Evolutionary conservation across 2,113 vertebrate species (phyloP), one percentile per base, ranked within the genome.

Genomic region (Prionailurus viverrinus): DNA sequence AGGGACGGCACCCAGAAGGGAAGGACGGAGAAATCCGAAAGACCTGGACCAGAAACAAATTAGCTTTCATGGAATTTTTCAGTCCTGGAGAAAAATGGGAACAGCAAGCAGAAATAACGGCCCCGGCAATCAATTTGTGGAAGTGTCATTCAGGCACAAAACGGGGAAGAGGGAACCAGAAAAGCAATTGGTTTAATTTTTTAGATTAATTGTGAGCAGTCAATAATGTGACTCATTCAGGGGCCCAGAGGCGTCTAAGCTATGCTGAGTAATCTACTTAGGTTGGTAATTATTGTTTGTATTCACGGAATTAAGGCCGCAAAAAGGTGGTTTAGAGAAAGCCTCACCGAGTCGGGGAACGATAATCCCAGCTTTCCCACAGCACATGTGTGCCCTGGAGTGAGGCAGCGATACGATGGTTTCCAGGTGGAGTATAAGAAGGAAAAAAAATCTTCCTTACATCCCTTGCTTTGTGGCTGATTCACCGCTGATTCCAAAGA

Each of bases 221-320:
- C 92, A 82, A 86, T 95, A 97, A 97, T 21, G 74, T 31, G 91
- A 74, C 89, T 95, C 95, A 92, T 89, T 74, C 1, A 2, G 96
- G 97, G 96, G 78, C 95, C 61, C 51, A 10, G 95, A 65, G 51
- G 97, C 51, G 2, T 48, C 88, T 93, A 27, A 94, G 80, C 92
- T 53, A 25, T 39, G 93, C 91, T 63, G 94, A 91, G 92, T 95
- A 96, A 98, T 97, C 97, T 94, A 36, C 88, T 98, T 95, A 97
- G 95, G 92, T 71, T 93, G 94, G 87, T 98, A 96, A 98, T 98
- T 96, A 98, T 94, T 98, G 97, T 98, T 98, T 98, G 95, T 71
- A 83, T 97, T 96, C n/a, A 10, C 1, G 61, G 95, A 97, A 97
- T 98, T 97, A 98, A 93, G 78, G 90, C 90, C 89, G 86, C 87